Evolutionary conservation across 2,888 invertebrate species (phyloP).

Genomic region (Tupiocoris notatus): DNA sequence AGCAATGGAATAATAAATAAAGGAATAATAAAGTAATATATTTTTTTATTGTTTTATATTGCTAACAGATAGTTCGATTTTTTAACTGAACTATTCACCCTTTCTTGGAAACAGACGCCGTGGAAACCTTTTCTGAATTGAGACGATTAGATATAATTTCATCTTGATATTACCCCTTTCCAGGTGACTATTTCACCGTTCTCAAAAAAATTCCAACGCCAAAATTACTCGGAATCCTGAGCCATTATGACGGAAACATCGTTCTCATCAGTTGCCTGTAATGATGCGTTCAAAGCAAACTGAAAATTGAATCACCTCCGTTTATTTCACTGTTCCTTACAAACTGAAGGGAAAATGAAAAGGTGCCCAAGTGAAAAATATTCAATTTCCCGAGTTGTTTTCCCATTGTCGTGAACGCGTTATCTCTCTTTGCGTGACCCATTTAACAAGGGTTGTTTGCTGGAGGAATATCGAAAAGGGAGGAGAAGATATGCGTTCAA

Average conservation of each 20-base stretch:
- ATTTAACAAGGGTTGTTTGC: conserved; percentile 17
- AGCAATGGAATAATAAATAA: no score
- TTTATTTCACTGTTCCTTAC: background rate
- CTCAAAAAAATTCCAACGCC: no score
- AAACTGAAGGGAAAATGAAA: background rate
- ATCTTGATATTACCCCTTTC: no score
- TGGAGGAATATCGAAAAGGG: conserved; percentile 2
- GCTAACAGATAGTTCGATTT: no score
- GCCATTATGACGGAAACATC: background rate
- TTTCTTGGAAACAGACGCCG: no score
- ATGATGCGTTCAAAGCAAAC: background rate
- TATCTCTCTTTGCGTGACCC: conserved; percentile 11
- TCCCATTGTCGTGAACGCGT: background rate
- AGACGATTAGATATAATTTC: no score
- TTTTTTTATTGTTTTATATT: no score
- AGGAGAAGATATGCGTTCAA: background rate
- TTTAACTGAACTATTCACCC: no score
- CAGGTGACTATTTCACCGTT: no score
- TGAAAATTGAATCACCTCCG: background rate
- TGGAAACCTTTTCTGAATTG: no score
- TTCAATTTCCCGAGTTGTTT: conserved; percentile 9
- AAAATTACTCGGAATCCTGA: no score
- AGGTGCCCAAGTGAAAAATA: background rate
- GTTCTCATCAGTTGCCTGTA: background rate
- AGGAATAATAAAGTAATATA: no score